Evolutionary conservation across 2,888 invertebrate genomes (phyloP).

Genomic region (Stenodera caucasica): DNA sequence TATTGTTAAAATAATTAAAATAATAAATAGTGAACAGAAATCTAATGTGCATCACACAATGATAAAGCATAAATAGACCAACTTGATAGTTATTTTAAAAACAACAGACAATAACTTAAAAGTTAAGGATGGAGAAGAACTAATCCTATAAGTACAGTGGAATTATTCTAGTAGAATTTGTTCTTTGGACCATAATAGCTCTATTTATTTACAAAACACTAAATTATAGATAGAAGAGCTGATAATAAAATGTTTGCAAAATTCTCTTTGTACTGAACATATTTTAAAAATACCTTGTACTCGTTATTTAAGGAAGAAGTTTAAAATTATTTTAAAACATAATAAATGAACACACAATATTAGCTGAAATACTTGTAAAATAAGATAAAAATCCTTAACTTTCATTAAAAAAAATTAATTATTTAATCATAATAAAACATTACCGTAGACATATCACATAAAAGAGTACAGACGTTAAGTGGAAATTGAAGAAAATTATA

Average conservation of each 20-base stretch:
- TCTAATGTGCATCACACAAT: slow-evolving; percentile 5
- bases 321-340: slow-evolving; percentile 1
- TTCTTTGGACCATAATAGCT: slow-evolving; percentile 12
- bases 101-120: slow-evolving; percentile 10
- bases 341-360: slow-evolving; percentile 7
- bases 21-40: slow-evolving; percentile 12
- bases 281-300: slow-evolving; percentile 9
- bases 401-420: background rate
- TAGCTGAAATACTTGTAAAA: background rate
- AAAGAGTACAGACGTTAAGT: background rate
- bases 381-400: slow-evolving; percentile 18
- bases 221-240: slow-evolving; percentile 4
- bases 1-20: slow-evolving; percentile 1
- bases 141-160: slow-evolving; percentile 9
- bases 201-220: slow-evolving; percentile 10
- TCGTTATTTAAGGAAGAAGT: slow-evolving; percentile 1
- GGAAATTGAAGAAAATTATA: background rate
- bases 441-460: slow-evolving; percentile 23
- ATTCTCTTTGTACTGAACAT: slow-evolving; percentile 9
- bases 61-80: slow-evolving; percentile 6
- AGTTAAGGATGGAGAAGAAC: slow-evolving; percentile 8
- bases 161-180: slow-evolving; percentile 9
- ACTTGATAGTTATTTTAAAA: slow-evolving; percentile 9
- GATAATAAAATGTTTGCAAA: slow-evolving; percentile 4
- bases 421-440: slow-evolving; percentile 11